Percentiles rank a stretch among this genome's conserved stretches.
These are phyloP conservation scores for Paratrypauchen microcephalus DNA, from an alignment of 2,797 vertebrate genomes.

Conservation along the genomic window DNA sequence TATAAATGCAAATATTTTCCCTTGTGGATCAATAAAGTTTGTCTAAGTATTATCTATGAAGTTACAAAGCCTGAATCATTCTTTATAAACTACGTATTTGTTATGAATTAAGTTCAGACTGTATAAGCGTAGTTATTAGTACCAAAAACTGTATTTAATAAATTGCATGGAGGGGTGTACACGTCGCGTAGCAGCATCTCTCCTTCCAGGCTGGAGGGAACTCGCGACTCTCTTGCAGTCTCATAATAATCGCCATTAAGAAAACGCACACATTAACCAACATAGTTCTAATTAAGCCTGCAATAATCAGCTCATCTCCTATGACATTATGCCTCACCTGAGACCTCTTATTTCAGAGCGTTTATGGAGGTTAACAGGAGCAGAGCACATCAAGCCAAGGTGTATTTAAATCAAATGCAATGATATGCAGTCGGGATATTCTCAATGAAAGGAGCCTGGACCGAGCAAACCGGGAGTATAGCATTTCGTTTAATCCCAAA, in stretches of 20 bases:
- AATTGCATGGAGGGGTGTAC: background rate
- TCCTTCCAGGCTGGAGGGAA: slow-evolving; percentile 42
- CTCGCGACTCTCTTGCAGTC: slow-evolving; percentile 38
- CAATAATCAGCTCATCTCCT: slow-evolving; percentile 71
- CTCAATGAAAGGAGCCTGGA: slow-evolving; percentile 49
- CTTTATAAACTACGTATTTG: too few relatives aligned
- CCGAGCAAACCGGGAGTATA: slow-evolving; percentile 31
- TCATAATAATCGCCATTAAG: slow-evolving; percentile 47
- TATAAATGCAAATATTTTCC: too few relatives aligned
- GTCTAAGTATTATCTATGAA: too few relatives aligned
- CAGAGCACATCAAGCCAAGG: slow-evolving; percentile 54
- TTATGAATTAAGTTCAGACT: too few relatives aligned
- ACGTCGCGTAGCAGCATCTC: slow-evolving; percentile 6
- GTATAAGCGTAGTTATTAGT: too few relatives aligned
- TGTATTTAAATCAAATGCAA: slow-evolving; percentile 50
- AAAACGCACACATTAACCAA: slow-evolving; percentile 63
- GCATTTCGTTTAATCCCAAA: slow-evolving; percentile 42
- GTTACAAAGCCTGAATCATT: too few relatives aligned
- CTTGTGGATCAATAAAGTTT: too few relatives aligned
- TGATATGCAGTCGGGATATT: slow-evolving; percentile 47
- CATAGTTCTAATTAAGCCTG: slow-evolving; percentile 72
- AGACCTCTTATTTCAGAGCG: slow-evolving; percentile 74
- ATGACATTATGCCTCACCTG: slow-evolving; percentile 71
- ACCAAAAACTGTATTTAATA: background rate
- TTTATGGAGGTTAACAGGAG: slow-evolving; percentile 73